Percentiles rank a stretch among this genome's conserved stretches.
Conservation (phyloP, 2,888 invertebrate genomes). For the Mythimna vitellina region DNA sequence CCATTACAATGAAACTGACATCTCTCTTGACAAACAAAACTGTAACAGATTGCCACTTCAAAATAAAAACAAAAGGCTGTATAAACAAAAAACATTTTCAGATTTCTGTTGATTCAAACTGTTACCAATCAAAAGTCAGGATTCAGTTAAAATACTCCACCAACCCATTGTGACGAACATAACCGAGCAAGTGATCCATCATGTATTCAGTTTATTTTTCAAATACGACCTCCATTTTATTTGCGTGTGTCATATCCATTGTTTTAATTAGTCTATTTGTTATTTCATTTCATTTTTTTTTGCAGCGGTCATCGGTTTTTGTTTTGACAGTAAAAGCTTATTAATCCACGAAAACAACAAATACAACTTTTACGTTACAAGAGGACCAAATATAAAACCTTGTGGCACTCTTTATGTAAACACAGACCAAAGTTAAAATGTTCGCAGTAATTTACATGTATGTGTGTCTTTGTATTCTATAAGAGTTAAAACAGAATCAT, state of each 20-base stretch:
- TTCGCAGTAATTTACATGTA: background rate
- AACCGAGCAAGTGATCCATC: slow-evolving; percentile 29
- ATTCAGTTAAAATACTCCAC: slow-evolving; percentile 29
- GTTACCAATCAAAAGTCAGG: slow-evolving; percentile 58
- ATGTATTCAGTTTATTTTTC: slow-evolving; percentile 36
- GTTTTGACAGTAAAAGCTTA: background rate
- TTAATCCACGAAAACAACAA: background rate
- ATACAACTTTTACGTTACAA: background rate
- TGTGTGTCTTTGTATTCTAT: too few species aligned
- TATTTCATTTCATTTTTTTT: background rate
- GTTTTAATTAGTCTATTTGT: slow-evolving; percentile 2
- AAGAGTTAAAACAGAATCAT: too few species aligned
- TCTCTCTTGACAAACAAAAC: background rate
- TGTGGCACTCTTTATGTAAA: slow-evolving; percentile 6
- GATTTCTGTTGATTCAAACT: slow-evolving; percentile 52
- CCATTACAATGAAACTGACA: background rate
- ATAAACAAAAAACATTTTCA: slow-evolving; percentile 34
- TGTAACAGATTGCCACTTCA: background rate
- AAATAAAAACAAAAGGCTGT: slow-evolving; percentile 2
- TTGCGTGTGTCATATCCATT: background rate
- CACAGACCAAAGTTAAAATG: too few species aligned
- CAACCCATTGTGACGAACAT: slow-evolving; percentile 30
- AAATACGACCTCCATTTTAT: background rate
- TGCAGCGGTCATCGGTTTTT: too few species aligned
- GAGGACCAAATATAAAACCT: background rate